Evolutionary conservation across 2,888 invertebrate species (phyloP), one percentile per base, ranked within the genome.

Genomic region (Belgica antarctica): DNA sequence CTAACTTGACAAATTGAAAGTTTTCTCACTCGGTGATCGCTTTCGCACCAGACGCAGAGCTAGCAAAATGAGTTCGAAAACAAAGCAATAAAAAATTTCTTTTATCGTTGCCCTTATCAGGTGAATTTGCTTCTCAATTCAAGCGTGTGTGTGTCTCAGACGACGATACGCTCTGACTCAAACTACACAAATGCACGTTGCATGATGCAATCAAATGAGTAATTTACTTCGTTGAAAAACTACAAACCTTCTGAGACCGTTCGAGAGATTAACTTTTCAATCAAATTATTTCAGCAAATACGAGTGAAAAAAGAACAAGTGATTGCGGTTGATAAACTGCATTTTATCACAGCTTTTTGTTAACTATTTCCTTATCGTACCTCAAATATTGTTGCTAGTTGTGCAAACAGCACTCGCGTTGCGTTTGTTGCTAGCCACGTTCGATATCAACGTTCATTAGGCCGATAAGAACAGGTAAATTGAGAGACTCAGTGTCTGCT

Each of bases 31-130:
- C n/a, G n/a, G n/a, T n/a, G n/a, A n/a, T n/a, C n/a, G n/a, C n/a
- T n/a, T n/a, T n/a, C n/a, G n/a, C n/a, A n/a, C n/a, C n/a, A n/a
- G n/a, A n/a, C n/a, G n/a, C n/a, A n/a, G n/a, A n/a, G n/a, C n/a
- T n/a, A n/a, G n/a, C n/a, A n/a, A n/a, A n/a, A n/a, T n/a, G n/a
- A n/a, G n/a, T n/a, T 31, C 52, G 52, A 52, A 52, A 52, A 52
- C 52, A 52, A 52, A 52, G 52, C 22, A 17, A 52, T 52, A 52
- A 52, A 52, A 52, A 17, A 52, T 52, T 52, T 52, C 52, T 52
- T 52, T n/a, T 22, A 22, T n/a, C 41, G 15, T 41, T 41, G 12
- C 41, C 15, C 41, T 41, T 41, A 41, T 41, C 41, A 41, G 15
- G 41, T 15, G 41, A 15, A 41, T 15, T 41, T 41, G 8, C 12